phyloP scores from a whole-genome alignment of 2,113 vertebrate genomes.

The Salvelinus fontinalis region DNA sequence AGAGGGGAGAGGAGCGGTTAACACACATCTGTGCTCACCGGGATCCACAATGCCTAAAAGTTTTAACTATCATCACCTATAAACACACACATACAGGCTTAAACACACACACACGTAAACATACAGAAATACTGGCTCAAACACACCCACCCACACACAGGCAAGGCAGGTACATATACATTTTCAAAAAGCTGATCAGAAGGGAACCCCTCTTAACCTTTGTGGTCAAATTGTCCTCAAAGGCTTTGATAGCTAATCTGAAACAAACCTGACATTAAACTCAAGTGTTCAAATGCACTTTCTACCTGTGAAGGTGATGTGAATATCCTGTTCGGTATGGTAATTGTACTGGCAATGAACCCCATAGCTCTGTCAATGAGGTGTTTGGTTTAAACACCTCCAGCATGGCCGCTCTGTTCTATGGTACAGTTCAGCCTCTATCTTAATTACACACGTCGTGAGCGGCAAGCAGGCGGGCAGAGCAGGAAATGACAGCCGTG shows the following conservation, averaged over 20 bases:
- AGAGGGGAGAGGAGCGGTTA: constrained; percentile 36
- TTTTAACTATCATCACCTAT: constrained; percentile 52
- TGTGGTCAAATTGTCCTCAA: constrained; percentile 22
- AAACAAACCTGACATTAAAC: constrained; percentile 33
- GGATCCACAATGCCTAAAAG: constrained; percentile 27
- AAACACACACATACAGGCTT: constrained; percentile 72
- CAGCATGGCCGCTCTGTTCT: constrained; percentile 37
- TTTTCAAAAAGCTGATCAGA: not conserved
- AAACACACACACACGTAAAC: constrained; percentile 12
- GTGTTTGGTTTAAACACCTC: constrained; percentile 47
- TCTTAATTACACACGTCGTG: constrained; percentile 66
- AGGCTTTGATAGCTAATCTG: constrained; percentile 21
- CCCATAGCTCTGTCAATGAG: constrained; percentile 52
- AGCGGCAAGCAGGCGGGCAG: constrained; percentile 44
- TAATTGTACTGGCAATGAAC: constrained; percentile 56
- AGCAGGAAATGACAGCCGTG: constrained; percentile 65
- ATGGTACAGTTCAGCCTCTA: constrained; percentile 40
- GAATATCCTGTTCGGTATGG: constrained; percentile 24
- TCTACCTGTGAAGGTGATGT: constrained; percentile 41
- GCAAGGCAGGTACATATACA: not conserved
- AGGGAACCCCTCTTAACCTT: constrained; percentile 18
- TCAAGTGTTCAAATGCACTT: constrained; percentile 41
- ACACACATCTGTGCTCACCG: constrained; percentile 39
- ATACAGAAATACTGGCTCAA: too few species aligned
- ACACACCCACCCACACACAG: not conserved